A percentile compares a stretch with the other conserved stretches of the same genome.
phyloP scores from a whole-genome alignment of 1,140 invertebrate genomes.

The Drosophila mayri region DNA sequence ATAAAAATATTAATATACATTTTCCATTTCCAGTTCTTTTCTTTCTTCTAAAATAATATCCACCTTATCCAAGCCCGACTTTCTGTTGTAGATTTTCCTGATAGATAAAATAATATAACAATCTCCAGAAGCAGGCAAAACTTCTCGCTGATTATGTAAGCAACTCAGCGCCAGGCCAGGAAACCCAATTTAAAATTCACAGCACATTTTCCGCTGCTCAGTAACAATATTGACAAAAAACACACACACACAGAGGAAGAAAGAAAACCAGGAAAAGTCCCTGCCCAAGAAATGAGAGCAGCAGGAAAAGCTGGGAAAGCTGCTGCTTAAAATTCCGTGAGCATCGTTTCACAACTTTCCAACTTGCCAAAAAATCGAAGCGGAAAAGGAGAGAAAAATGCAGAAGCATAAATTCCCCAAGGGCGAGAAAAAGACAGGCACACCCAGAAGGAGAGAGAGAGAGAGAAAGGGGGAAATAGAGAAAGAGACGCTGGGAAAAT shows the following conservation, averaged over 20 bases:
- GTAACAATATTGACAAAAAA: conserved; percentile 79
- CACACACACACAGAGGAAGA: neutral
- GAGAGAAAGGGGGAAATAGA: conserved; percentile 9
- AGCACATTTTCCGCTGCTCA: conserved; percentile 77
- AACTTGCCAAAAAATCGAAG: conserved; percentile 82
- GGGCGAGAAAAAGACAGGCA: conserved; percentile 25
- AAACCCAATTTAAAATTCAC: conserved; percentile 76
- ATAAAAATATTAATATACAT: neutral
- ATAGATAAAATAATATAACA: conserved; percentile 25
- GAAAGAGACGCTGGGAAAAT: conserved; percentile 58
- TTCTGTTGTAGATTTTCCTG: conserved; percentile 6
- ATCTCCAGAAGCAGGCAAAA: conserved; percentile 20
- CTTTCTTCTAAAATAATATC: neutral
- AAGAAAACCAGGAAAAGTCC: conserved; percentile 1
- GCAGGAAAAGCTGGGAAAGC: conserved; percentile 34
- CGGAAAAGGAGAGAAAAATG: conserved; percentile 47
- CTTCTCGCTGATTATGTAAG: conserved; percentile 62
- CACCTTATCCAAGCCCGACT: neutral
- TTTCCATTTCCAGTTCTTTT: neutral
- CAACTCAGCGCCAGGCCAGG: conserved; percentile 40
- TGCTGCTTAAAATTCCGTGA: conserved; percentile 83
- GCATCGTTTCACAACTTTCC: conserved; percentile 85
- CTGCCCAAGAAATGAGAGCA: conserved; percentile 18
- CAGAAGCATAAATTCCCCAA: conserved; percentile 67
- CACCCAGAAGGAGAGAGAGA: conserved; percentile 4